Base-by-base conservation (phyloP, 2,888 invertebrate species). In the Dendrolimus houi region DNA sequence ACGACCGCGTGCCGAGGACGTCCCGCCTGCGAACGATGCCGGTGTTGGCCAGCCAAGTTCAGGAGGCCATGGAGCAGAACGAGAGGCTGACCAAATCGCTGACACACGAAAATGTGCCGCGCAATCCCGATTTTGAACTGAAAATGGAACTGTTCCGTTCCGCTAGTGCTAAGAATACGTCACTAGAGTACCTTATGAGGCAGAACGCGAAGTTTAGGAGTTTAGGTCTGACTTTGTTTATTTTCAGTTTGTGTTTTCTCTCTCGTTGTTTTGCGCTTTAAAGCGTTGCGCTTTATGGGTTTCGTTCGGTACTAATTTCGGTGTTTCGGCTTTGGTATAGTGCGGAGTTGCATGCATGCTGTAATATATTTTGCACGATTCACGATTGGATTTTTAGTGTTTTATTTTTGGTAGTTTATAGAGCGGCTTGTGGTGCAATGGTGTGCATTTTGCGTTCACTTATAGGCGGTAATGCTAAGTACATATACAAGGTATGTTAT, bases 21-120 rank as follows among this genome's bases (percentile, higher is more conserved):
- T 91, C 92, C 1, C 89, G 95, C 29, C 93, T 94, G 64, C 91
- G 92, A 65, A 95, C 95, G 0, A 94, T 95, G 92, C 95, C 95
- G 0, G 92, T 95, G 52, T 93, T 95, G 41, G 89, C 92, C 56
- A 94, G 94, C 67, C 95, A 95, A 81, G 93, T 95, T 14, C 88
- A 94, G 71, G 91, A 92, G 66, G 93, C 94, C 55, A 82, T 92
- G 87, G 90, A 87, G 58, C 85, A 87, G 63, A 88, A 93, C 69
- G 92, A 92, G 59, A 89, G 92, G 41, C 79, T 93, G 55, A 92
- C 91, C 54, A 91, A 88, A 59, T 89, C 89, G 7, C 66, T 87
- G 57, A 88, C 86, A 0, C 83, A 87, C 68, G 87, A 87, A 58
- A 87, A 89, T 58, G 81, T 87, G 54, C 88, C 88, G 54, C 81